Evolutionary conservation across 2,113 vertebrate genomes (phyloP).

Genomic region (Elaphurus davidianus): DNA sequence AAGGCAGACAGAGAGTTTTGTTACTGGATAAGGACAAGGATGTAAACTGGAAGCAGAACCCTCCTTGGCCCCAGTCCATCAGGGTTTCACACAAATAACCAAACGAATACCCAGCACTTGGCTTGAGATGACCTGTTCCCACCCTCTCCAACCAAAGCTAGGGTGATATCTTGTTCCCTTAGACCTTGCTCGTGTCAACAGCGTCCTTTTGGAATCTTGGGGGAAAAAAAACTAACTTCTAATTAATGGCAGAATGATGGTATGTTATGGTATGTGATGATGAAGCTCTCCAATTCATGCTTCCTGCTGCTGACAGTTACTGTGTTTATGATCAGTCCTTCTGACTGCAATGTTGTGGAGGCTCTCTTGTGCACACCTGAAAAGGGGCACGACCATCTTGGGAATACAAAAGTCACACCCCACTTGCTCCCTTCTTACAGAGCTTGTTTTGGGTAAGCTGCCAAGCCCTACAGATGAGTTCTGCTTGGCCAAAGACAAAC

Average conservation of each 20-base stretch:
- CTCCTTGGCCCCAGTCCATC: neutral
- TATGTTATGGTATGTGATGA: neutral
- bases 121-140: too few species aligned
- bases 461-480: neutral
- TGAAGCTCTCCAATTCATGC: neutral
- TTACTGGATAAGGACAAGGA: neutral
- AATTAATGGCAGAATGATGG: neutral
- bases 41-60: neutral
- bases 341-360: too few species aligned
- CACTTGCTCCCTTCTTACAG: neutral
- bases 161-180: neutral
- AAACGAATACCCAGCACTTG: neutral
- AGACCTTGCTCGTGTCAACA: neutral
- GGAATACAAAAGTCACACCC: neutral
- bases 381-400: neutral
- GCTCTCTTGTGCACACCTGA: neutral
- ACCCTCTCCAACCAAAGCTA: neutral
- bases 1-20: neutral
- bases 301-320: neutral
- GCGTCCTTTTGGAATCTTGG: neutral
- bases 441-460: neutral
- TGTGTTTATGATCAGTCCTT: accelerated
- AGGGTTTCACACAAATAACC: accelerated
- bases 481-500: neutral
- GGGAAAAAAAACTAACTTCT: neutral